These are phyloP conservation scores for Chaenodraco wilsoni DNA, from an alignment of 2,797 vertebrate species.

Conservation along the genomic window DNA sequence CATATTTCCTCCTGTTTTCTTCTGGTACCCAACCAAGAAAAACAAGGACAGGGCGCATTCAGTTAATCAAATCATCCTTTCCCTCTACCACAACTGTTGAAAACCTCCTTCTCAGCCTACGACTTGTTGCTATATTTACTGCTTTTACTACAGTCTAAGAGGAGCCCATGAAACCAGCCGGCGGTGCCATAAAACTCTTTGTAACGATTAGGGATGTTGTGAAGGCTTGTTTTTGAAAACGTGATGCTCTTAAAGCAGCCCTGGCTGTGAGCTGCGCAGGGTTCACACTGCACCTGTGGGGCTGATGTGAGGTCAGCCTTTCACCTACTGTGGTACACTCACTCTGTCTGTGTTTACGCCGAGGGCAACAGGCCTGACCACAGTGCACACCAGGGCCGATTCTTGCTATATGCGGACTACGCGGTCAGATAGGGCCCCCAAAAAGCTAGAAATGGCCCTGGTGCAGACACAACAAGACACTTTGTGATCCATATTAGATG, in stretches of 20 bases:
- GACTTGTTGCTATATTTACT: constrained; percentile 68
- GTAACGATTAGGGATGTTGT: constrained; percentile 41
- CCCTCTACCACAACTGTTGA: constrained; percentile 54
- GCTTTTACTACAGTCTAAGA: constrained; percentile 64
- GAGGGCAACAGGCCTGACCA: constrained; percentile 39
- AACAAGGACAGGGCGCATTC: constrained; percentile 52
- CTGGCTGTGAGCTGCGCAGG: constrained; percentile 8
- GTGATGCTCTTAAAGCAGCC: constrained; percentile 19
- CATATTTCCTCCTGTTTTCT: constrained; percentile 16
- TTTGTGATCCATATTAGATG: constrained; percentile 31
- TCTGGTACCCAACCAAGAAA: constrained; percentile 38
- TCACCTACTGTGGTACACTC: constrained; percentile 55
- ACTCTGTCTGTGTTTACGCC: constrained; percentile 73
- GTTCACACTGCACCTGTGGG: constrained; percentile 52
- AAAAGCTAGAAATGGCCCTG: not conserved
- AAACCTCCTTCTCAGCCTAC: constrained; percentile 44
- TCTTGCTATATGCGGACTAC: no score
- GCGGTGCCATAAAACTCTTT: constrained; percentile 53
- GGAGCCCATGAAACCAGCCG: constrained; percentile 58
- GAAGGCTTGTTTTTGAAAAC: constrained; percentile 58
- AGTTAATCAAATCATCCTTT: constrained; percentile 61
- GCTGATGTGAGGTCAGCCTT: constrained; percentile 43
- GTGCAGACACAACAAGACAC: constrained; percentile 63
- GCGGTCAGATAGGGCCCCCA: no score
- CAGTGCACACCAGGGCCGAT: constrained; percentile 42